Evolutionary conservation across 2,888 invertebrate genomes (phyloP).

Genomic region (Idaea dimidiata): DNA sequence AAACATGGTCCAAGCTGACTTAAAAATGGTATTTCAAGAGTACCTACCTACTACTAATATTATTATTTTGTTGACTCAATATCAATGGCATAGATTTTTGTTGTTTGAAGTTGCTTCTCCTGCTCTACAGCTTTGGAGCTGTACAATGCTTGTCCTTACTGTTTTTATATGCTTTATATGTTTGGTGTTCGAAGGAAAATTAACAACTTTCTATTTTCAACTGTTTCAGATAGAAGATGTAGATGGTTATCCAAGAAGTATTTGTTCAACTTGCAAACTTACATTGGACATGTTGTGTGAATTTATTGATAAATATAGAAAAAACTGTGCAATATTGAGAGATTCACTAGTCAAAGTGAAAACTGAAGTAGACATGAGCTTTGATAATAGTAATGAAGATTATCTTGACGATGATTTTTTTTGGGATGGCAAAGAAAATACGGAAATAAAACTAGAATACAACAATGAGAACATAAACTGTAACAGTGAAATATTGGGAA

Average conservation of each 20-base stretch:
- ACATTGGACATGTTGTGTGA: constrained; percentile 47
- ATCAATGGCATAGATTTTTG: too few species aligned
- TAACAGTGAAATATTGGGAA: neutral
- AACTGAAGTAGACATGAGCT: constrained; percentile 39
- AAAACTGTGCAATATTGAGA: constrained; percentile 50
- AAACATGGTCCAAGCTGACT: too few species aligned
- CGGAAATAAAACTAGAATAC: constrained; percentile 27
- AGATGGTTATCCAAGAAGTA: constrained; percentile 59
- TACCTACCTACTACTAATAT: too few species aligned
- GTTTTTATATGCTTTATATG: too few species aligned
- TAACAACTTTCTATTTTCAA: neutral
- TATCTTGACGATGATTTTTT: constrained; percentile 33
- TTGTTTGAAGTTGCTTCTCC: too few species aligned
- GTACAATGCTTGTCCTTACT: too few species aligned
- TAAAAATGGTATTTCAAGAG: too few species aligned
- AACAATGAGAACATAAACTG: neutral
- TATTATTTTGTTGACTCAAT: too few species aligned
- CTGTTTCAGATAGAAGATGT: constrained; percentile 62
- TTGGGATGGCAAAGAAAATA: constrained; percentile 31
- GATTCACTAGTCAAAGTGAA: constrained; percentile 47
- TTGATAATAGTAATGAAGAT: constrained; percentile 19
- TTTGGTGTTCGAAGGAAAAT: too few species aligned
- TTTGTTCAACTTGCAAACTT: constrained; percentile 55
- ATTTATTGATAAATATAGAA: constrained; percentile 59
- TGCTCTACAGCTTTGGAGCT: too few species aligned